Percentiles rank a stretch among this genome's conserved stretches.
Evolutionary conservation across 2,888 invertebrate genomes (phyloP).

Genomic region (Gryllus longicercus): DNA sequence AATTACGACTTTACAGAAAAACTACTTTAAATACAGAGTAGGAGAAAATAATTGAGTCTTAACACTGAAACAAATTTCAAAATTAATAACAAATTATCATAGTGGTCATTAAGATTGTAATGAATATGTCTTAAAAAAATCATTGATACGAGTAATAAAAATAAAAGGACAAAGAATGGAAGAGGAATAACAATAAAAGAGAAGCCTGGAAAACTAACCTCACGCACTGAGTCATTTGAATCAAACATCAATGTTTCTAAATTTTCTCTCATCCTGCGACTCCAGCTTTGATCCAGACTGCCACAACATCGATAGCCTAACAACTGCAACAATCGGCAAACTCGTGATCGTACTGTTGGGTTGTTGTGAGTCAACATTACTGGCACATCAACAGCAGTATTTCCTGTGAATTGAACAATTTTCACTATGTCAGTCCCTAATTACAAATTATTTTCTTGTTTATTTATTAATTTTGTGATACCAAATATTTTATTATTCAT

Average conservation of each 20-base stretch:
- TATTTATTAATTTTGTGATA: too few relatives aligned
- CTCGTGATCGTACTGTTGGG: background rate
- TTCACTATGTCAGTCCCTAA: too few relatives aligned
- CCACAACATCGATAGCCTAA: background rate
- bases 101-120: too few relatives aligned
- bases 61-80: background rate
- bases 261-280: conserved; percentile 55
- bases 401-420: conserved; percentile 30
- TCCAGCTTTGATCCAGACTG: conserved; percentile 60
- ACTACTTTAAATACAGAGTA: background rate
- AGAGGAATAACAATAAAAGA: too few relatives aligned
- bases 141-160: too few relatives aligned
- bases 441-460: too few relatives aligned
- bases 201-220: conserved; percentile 17
- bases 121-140: too few relatives aligned
- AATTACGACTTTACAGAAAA: too few relatives aligned
- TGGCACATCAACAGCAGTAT: background rate
- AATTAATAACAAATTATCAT: background rate
- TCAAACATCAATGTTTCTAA: conserved; percentile 61
- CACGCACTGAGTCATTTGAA: conserved; percentile 60
- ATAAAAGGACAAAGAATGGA: too few relatives aligned
- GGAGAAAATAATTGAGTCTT: background rate
- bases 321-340: background rate
- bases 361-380: conserved; percentile 8
- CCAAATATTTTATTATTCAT: too few relatives aligned